Evolutionary conservation across 2,888 invertebrate genomes (phyloP).

Genomic region (Dicyrtomina minuta): DNA sequence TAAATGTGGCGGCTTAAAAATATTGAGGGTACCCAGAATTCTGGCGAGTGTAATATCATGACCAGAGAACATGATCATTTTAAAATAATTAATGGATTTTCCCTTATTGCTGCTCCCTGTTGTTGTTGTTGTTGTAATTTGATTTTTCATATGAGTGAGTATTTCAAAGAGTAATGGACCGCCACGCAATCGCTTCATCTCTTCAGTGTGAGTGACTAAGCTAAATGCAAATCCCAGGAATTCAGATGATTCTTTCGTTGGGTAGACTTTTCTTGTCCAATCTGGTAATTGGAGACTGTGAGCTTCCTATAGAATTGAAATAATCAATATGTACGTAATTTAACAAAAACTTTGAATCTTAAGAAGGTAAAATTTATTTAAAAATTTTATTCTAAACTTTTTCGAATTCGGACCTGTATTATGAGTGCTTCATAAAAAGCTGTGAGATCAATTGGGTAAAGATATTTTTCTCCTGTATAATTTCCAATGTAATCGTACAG

Average conservation of each 20-base stretch:
- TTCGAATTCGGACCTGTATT: constrained; percentile 12
- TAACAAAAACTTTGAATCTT: background rate
- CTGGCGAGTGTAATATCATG: constrained; percentile 80
- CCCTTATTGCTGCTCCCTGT: background rate
- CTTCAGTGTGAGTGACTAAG: constrained; percentile 68
- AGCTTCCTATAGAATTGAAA: constrained; percentile 16
- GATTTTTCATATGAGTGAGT: constrained; percentile 63
- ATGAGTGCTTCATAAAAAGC: constrained; percentile 30
- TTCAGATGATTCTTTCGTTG: constrained; percentile 63
- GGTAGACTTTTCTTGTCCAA: constrained; percentile 71
- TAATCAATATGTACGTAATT: background rate
- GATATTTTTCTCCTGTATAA: constrained; percentile 14
- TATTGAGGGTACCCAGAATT: constrained; percentile 69
- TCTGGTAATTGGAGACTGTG: constrained; percentile 67
- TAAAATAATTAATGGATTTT: constrained; percentile 57
- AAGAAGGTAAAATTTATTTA: background rate
- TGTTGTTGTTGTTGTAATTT: constrained; percentile 3
- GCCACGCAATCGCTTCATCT: constrained; percentile 68
- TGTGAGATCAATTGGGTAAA: constrained; percentile 22
- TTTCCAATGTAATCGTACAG: constrained; percentile 19
- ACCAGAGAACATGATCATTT: constrained; percentile 72
- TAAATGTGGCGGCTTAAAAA: constrained; percentile 59
- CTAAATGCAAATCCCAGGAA: constrained; percentile 66
- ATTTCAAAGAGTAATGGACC: constrained; percentile 76
- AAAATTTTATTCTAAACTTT: background rate